Base-by-base conservation (phyloP, 1,140 invertebrate genomes). In the Ips nitidus region DNA sequence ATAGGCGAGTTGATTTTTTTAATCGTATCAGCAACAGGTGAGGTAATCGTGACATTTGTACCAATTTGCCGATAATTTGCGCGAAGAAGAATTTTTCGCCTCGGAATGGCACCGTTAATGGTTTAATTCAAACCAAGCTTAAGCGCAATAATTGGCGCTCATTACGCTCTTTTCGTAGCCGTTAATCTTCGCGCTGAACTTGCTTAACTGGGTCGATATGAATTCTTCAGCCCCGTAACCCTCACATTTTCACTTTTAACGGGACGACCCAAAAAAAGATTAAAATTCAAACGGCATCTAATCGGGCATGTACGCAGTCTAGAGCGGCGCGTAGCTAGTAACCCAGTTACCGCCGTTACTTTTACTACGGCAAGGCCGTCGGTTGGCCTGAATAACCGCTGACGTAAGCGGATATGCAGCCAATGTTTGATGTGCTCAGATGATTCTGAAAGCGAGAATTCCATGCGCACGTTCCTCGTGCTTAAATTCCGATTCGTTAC, bases 391-490 rank as follows among this genome's bases (percentile, higher is more conserved):
- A 50, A 50, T 50, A 50, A 6, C 45, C 22, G 3, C 7, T 50
- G 45, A 50, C 45, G 45, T 50, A 50, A 50, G 45, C 45, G 45
- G 45, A 50, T 50, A 50, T 50, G 45, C 3, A 2, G 22, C 2
- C 45, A 50, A 50, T 8, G 45, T 50, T 50, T 50, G 45, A 50
- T 50, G 45, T 50, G 45, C 45, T 50, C 45, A 50, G 45, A 50
- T 50, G 45, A 50, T 50, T 50, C 45, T 22, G 45, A 50, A 50
- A 50, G 45, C 22, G 45, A 50, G 22, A 50, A 50, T 50, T 8
- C 45, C 45, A 22, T 50, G 45, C 45, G 45, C 45, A 50, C 45
- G 45, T 50, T 50, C 45, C 45, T 50, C 45, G 45, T 50, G 45
- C 45, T 50, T 22, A 50, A 50, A 50, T 50, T 6, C 45, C 45